phyloP scores from a whole-genome alignment of 2,888 invertebrate species.

The Leucania comma region DNA sequence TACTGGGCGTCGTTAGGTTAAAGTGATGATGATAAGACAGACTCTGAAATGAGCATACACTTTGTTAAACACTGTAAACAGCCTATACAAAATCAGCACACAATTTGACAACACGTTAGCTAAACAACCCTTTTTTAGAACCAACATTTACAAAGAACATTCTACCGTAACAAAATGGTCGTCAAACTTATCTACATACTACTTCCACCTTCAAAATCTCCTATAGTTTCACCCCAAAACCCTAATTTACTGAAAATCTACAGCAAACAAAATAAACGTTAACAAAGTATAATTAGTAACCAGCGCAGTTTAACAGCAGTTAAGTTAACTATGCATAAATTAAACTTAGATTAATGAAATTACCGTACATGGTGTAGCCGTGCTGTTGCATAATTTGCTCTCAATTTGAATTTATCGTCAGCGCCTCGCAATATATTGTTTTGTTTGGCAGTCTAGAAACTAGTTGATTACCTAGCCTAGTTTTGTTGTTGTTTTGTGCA shows the following conservation, averaged over 20 bases:
- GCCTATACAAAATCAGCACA: not conserved
- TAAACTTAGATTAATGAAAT: constrained; percentile 76
- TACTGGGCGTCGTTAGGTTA: not conserved
- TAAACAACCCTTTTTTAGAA: not conserved
- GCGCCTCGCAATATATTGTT: constrained; percentile 53
- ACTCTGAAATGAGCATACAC: not conserved
- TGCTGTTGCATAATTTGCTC: constrained; percentile 73
- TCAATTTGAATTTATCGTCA: constrained; percentile 73
- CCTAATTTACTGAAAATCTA: constrained; percentile 41
- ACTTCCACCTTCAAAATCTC: constrained; percentile 31
- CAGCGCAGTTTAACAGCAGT: constrained; percentile 58
- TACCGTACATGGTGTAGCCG: constrained; percentile 66
- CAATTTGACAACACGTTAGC: not conserved
- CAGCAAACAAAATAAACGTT: constrained; percentile 57
- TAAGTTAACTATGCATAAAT: constrained; percentile 74
- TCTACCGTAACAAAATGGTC: not conserved
- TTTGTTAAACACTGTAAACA: not conserved
- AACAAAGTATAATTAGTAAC: constrained; percentile 60
- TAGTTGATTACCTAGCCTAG: constrained; percentile 30
- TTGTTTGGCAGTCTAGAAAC: constrained; percentile 36
- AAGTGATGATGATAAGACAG: not conserved
- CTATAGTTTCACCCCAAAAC: constrained; percentile 23
- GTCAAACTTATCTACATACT: constrained; percentile 20
- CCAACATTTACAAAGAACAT: not conserved
- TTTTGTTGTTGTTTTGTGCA: constrained; percentile 13